Conservation (phyloP, 2,888 invertebrate genomes). For the Tiliacea aurago region DNA sequence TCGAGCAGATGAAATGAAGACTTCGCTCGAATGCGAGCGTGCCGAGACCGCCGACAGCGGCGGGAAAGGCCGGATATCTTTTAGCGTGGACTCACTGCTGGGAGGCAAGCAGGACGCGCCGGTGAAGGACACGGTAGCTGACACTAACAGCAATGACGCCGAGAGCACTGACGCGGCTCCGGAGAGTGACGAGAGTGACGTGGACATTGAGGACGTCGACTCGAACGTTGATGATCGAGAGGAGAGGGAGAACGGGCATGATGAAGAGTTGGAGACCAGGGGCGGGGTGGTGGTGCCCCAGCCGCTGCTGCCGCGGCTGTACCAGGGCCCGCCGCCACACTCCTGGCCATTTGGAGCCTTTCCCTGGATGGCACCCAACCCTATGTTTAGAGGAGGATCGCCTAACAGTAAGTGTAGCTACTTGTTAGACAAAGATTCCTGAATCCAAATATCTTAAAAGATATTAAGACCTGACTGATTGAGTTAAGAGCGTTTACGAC, state of each 20-base stretch:
- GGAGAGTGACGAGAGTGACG: slow-evolving; percentile 87
- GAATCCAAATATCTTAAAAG: not conserved
- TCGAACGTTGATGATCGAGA: slow-evolving; percentile 86
- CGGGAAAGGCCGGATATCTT: slow-evolving; percentile 93
- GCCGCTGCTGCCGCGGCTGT: slow-evolving; percentile 91
- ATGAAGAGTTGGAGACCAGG: slow-evolving; percentile 85
- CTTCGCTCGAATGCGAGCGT: slow-evolving; percentile 89
- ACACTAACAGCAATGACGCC: slow-evolving; percentile 83
- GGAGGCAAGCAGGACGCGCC: slow-evolving; percentile 81
- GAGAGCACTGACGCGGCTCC: slow-evolving; percentile 82
- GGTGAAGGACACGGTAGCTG: slow-evolving; percentile 72
- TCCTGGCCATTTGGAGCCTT: slow-evolving; percentile 92
- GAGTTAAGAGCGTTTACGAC: too few species aligned
- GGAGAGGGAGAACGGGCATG: slow-evolving; percentile 82
- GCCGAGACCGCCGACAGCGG: slow-evolving; percentile 87
- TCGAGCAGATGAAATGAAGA: slow-evolving; percentile 89
- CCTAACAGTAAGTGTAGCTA: slow-evolving; percentile 90
- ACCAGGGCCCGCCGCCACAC: slow-evolving; percentile 89
- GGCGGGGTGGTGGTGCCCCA: slow-evolving; percentile 92
- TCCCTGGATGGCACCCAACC: slow-evolving; percentile 92
- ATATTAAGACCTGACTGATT: not conserved
- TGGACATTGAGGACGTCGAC: slow-evolving; percentile 88
- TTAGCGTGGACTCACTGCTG: slow-evolving; percentile 93
- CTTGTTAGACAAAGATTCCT: not conserved
- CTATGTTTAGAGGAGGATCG: slow-evolving; percentile 90